Conservation (phyloP, 2,797 vertebrate genomes). For the Fratercula arctica region DNA sequence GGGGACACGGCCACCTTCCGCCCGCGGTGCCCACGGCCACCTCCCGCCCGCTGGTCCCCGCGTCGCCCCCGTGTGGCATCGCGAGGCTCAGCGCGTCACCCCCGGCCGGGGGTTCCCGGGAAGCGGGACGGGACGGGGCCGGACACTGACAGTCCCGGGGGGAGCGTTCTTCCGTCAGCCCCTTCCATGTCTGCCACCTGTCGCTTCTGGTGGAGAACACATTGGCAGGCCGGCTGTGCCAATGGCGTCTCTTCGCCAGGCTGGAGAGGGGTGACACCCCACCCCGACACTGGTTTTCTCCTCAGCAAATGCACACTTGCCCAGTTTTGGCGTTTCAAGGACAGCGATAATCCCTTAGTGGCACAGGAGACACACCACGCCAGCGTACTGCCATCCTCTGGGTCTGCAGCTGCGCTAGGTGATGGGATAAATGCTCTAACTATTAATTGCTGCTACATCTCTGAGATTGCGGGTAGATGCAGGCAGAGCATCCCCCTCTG, state of each 20-base stretch:
- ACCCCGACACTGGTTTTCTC: fast-evolving
- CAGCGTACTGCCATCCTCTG: fast-evolving
- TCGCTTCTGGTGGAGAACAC: fast-evolving
- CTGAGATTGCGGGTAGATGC: no score
- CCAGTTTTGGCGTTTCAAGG: not conserved
- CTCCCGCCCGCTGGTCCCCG: not conserved
- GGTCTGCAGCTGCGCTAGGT: fast-evolving
- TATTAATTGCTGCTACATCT: fast-evolving
- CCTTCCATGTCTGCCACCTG: fast-evolving
- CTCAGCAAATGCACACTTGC: fast-evolving
- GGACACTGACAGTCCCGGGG: fast-evolving
- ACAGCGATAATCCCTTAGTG: not conserved
- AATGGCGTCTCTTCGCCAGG: not conserved
- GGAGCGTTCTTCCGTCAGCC: fast-evolving
- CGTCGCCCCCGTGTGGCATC: not conserved
- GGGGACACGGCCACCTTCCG: no score
- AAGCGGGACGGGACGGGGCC: not conserved
- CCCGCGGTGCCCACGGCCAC: no score
- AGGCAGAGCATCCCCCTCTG: not conserved
- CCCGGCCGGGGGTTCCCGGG: fast-evolving
- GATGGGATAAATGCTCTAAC: fast-evolving
- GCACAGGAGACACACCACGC: fast-evolving
- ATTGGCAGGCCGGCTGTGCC: not conserved
- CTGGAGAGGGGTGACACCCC: fast-evolving
- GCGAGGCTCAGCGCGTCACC: not conserved